Base-by-base conservation (phyloP, 2,888 invertebrate genomes). In the Resseliella maxima region DNA sequence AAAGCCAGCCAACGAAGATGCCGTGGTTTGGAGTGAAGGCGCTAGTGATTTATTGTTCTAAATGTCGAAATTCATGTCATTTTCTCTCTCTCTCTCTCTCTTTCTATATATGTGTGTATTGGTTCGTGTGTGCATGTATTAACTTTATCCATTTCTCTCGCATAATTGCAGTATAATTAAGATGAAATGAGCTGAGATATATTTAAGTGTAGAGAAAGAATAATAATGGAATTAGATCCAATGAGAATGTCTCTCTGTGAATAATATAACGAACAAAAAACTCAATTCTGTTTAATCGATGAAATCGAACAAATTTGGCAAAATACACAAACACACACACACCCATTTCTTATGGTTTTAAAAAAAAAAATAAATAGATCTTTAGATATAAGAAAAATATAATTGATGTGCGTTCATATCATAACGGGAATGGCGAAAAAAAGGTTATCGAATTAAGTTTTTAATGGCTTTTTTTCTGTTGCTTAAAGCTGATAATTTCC, bases 1-100 rank as follows among this genome's bases (percentile, higher is more conserved):
- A 86, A 90, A 90, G 88, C 90, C 90, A 85, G 89, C 90, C 46
- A 89, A 89, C 83, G 90, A 90, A 89, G 90, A 90, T 88, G 89
- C 90, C 88, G 89, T 91, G 88, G 90, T 90, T 46, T 91, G 91
- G 88, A 91, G 91, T 88, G 91, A 91, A 88, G 91, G 91, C 88
- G 89, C 91, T 72, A 89, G 90, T 87, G 91, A 89, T 64, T 85
- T 85, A 87, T 54, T 31, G 41, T 83, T 83, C 41, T 83, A 83
- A 83, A 18, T 18, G 21, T 18, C 12, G 41, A 41, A 8, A 8
- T 41, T 41, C 12, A 12, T 12, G 41, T 5, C 5, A 8, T 41
- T 41, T 41, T 12, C 12, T 12, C 41, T 50, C 2, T 35, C 15
- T 31, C 15, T 15, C 15, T 72, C 2, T 31, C 8, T 35, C 31